These are phyloP conservation scores for Herminia tarsipennalis DNA, from an alignment of 2,888 invertebrate species.

Conservation along the genomic window DNA sequence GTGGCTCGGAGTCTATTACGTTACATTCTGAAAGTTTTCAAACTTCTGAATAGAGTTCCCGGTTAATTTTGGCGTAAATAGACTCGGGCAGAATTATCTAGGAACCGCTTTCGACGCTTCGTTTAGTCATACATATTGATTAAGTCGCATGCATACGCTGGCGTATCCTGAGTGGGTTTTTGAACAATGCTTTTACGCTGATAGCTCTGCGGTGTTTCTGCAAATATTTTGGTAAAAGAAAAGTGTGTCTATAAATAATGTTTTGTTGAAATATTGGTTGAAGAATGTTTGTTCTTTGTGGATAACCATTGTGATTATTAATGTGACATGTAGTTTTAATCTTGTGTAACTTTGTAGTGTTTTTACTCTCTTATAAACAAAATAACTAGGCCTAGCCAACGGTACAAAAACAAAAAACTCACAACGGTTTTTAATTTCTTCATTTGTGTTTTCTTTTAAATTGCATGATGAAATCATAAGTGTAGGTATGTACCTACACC, in stretches of 20 bases:
- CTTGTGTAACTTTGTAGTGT: no score
- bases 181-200: background rate
- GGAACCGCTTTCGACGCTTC: slow-evolving; percentile 26
- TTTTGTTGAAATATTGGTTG: background rate
- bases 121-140: slow-evolving; percentile 30
- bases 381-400: no score
- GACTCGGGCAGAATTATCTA: slow-evolving; percentile 46
- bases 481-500: no score
- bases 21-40: slow-evolving; percentile 66
- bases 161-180: background rate
- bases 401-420: no score
- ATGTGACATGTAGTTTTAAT: no score
- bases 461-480: no score
- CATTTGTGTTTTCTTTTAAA: no score
- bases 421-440: no score
- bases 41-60: slow-evolving; percentile 70
- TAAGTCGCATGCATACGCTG: slow-evolving; percentile 1
- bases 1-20: slow-evolving; percentile 61
- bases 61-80: slow-evolving; percentile 72
- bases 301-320: no score
- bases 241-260: background rate
- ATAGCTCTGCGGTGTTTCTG: background rate
- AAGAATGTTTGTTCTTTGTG: background rate
- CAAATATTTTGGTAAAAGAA: background rate
- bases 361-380: no score